phyloP scores from a whole-genome alignment of 2,888 invertebrate genomes.

The Ctena decussata region DNA sequence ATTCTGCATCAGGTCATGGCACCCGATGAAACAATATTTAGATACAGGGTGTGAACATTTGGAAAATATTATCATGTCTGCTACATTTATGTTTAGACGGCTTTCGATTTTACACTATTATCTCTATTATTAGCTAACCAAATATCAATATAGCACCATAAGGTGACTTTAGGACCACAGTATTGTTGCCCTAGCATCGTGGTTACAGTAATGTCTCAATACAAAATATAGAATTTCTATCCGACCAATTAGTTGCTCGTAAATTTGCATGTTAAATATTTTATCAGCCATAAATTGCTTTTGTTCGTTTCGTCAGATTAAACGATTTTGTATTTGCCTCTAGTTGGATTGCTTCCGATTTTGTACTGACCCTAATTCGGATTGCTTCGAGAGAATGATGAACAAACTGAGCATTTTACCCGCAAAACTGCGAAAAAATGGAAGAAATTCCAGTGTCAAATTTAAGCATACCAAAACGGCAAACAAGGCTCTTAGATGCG shows the following conservation, averaged over 20 bases:
- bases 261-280: conserved; percentile 55
- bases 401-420: too few relatives aligned
- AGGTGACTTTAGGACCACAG: background rate
- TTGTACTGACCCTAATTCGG: background rate
- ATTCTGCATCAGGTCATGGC: too few relatives aligned
- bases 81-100: background rate
- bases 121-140: background rate
- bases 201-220: background rate
- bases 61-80: background rate
- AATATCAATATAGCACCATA: background rate
- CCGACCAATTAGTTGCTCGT: conserved; percentile 36
- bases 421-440: too few relatives aligned
- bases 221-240: conserved; percentile 32
- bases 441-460: too few relatives aligned
- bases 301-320: conserved; percentile 17
- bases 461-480: too few relatives aligned
- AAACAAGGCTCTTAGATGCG: too few relatives aligned
- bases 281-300: conserved; percentile 37
- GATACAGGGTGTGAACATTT: background rate
- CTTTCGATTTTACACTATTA: background rate
- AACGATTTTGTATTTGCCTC: background rate
- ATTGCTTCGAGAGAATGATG: too few relatives aligned
- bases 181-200: background rate
- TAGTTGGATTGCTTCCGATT: background rate
- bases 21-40: background rate